Evolutionary conservation across 2,888 invertebrate species (phyloP), one percentile per base, ranked within the genome.

Genomic region (Allacma fusca): DNA sequence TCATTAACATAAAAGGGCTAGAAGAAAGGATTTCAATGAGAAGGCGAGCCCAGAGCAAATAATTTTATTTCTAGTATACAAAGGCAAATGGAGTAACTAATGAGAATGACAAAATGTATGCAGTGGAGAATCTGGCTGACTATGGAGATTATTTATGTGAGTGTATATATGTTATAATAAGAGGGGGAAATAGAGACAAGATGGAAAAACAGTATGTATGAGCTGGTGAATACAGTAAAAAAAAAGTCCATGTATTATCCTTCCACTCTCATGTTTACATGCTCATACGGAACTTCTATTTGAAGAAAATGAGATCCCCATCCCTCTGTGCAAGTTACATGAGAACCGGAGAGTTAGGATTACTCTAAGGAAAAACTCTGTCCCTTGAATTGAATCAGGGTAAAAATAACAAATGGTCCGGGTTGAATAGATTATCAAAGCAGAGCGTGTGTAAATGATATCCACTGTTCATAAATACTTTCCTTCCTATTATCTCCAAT

Each of bases 401-500:
- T 34, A 40, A 69, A 69, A 69, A 69, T 69, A 69, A 69, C 19
- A 69, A 69, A 69, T 44, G 43, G 69, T 69, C 23, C 40, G 43
- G 69, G 67, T 67, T 24, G 70, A 70, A 69, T 69, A 69, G 69
- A 69, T 71, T 50, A 71, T 71, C 57, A 50, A 29, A 64, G 64
- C 1, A 57, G 71, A 72, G 59, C 34, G 59, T 72, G 72, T 73
- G 59, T 19, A 62, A 62, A 73, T 40, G 23, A 64, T 44, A 70
- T 70, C 16, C n/a, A 50, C 13, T 34, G 67, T 67, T 21, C 67
- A 50, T 50, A 50, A 50, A 50, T 50, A 50, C 50, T 16, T 50
- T 50, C 19, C 2, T 50, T 12, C 50, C 50, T 50, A 50, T 50
- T 50, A 50, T 13, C 50, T 50, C 50, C 50, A 19, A 50, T 50